Evolutionary conservation across 1,140 invertebrate genomes (phyloP), one percentile per base, ranked within the genome.

Genomic region (Bombus confusus): DNA sequence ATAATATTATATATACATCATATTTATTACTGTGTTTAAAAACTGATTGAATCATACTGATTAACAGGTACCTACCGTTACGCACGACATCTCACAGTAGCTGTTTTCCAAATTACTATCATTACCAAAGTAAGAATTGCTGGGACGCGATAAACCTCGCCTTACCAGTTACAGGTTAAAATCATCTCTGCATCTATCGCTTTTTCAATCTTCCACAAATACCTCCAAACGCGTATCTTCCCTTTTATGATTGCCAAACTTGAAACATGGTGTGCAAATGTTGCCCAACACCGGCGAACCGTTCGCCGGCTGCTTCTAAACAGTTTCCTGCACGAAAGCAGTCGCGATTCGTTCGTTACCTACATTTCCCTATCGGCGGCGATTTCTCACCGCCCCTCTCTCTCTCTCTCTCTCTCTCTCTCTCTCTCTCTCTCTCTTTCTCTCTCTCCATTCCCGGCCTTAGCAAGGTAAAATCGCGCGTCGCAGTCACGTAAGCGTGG

Each of bases 381-480:
- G n/a, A 28, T 66, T 39, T 57, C n/a, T 64, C 39, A 28, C 57
- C 18, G 10, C 13, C 10, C 13, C 57, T 59, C 9, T 59, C 25
- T 28, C 10, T 59, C 57, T n/a, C 1, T n/a, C 28, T n/a, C 59
- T 62, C 59, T n/a, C 3, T 62, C 1, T 62, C 28, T 5, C 12
- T 62, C 28, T 62, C 28, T 62, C 28, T 28, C 0, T 59, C 57
- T 62, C 3, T 62, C 10, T n/a, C 3, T 4, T 3, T 4, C 25
- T 62, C 52, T 68, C 52, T 59, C 71, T 80, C 18, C n/a, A 25
- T 71, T 69, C 13, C 41, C 28, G 47, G 31, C 43, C 43, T 80
- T 34, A n/a, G 57, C 72, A 64, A 82, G 57, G 80, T 47, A 76
- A 83, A 83, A 68, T 52, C 81, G 41, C 80, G 72, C 64, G 62